These are phyloP conservation scores for Ceyx erithaca DNA, from an alignment of 2,797 vertebrate species.

Conservation along the genomic window DNA sequence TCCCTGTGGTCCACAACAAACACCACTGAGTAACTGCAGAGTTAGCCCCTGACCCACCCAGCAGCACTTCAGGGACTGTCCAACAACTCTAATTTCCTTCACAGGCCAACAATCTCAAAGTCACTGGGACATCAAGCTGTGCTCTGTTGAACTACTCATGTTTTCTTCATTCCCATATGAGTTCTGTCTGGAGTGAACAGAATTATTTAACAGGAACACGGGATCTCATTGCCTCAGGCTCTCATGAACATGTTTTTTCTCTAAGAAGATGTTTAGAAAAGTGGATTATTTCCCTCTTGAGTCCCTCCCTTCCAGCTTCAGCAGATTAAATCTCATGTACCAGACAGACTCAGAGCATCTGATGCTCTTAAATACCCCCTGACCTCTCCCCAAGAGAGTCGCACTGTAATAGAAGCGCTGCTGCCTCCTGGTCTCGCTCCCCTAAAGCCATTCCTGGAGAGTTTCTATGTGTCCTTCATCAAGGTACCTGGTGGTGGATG, in stretches of 20 bases:
- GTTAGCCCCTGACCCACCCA: not conserved
- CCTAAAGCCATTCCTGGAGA: not conserved
- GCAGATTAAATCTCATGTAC: not conserved
- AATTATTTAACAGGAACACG: not conserved
- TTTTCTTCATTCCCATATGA: not conserved
- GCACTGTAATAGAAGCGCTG: not conserved
- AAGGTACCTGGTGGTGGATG: not conserved
- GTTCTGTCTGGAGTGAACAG: not conserved
- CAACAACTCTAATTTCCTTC: not conserved
- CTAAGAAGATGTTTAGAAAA: not conserved
- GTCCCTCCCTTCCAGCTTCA: not conserved
- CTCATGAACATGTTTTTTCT: not conserved
- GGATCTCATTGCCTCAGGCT: not conserved
- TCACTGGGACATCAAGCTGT: not conserved
- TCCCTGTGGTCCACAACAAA: not conserved
- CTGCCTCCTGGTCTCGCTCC: not conserved
- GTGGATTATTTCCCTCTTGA: not conserved
- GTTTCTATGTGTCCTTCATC: not conserved
- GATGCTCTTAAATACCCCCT: not conserved
- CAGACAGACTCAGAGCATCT: not conserved
- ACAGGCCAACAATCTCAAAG: not conserved
- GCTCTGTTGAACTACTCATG: not conserved
- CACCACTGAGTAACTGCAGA: not conserved
- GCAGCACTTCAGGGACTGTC: not conserved
- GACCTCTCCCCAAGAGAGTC: not conserved